Base-by-base conservation (phyloP, 2,888 invertebrate species). In the Caenorhabditis sp. region DNA sequence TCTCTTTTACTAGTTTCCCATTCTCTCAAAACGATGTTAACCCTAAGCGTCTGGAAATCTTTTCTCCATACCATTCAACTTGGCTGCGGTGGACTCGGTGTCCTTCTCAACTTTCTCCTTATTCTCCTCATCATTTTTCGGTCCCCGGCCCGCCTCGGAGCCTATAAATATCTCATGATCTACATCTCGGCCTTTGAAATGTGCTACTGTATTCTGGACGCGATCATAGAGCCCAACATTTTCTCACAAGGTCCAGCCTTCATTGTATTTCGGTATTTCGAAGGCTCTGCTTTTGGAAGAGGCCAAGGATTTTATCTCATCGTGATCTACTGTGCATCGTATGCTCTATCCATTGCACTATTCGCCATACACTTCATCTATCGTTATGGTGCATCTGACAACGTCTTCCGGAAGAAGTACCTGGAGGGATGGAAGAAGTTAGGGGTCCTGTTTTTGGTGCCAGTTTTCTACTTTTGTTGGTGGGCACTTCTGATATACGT, bases 351-450 rank as follows among this genome's bases (percentile, higher is more conserved):
- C 0, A 19, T n/a, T 5, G 47, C 47, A 8, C 19, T 47, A 26
- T 74, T 77, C 28, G 61, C 41, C 16, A 38, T 59, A 6, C 69
- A 69, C 26, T 77, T 69, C 16, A n/a, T 77, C 19, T 77, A 77
- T 70, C 28, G 69, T 35, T 61, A 69, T 6, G 59, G 54, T 1
- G 49, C 61, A 6, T 14, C 61, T n/a, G 41, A 51, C 12, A 54
- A 54, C 14, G 54, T 19, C 31, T 47, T 66, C 10, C 47, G 19
- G 10, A 47, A 47, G 19, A 47, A 47, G 47, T 47, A 47, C 14
- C 47, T 47, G 2, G 47, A 4, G 3, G 47, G 47, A 16, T 8
- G 31, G 6, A 47, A 47, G 19, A 47, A 19, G 19, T 14, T 47
- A 10, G 38, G 38, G 6, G 38, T 2, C 38, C 38, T 38, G 12